These are phyloP conservation scores for Danio jaintianensis DNA, from an alignment of 2,797 vertebrate species.

Conservation along the genomic window DNA sequence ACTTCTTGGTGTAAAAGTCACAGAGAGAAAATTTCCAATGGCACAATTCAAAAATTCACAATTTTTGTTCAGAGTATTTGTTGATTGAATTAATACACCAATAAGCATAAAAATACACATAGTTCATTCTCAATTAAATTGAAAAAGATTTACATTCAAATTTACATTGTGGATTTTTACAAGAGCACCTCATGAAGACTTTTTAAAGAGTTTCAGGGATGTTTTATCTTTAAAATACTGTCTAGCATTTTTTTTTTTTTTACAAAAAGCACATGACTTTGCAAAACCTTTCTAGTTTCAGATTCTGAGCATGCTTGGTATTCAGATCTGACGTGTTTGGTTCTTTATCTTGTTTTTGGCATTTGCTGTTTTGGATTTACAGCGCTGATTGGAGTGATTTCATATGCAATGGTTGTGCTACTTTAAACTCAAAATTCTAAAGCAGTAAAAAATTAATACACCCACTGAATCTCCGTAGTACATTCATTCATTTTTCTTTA, in stretches of 20 bases:
- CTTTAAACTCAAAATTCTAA: neutral
- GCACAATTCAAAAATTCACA: too few relatives aligned
- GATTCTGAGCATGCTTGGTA: slow-evolving; percentile 12
- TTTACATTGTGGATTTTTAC: neutral
- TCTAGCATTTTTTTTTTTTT: neutral
- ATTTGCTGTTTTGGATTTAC: neutral
- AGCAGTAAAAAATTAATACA: neutral
- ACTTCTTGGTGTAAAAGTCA: too few relatives aligned
- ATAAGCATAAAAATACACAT: neutral
- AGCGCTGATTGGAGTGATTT: neutral
- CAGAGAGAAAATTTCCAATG: too few relatives aligned
- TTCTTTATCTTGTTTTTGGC: slow-evolving; percentile 1
- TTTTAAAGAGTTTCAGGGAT: too few relatives aligned
- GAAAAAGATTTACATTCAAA: neutral
- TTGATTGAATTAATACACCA: neutral
- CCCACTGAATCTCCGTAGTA: neutral
- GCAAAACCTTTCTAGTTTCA: neutral
- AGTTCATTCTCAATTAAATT: neutral
- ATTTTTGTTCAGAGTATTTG: too few relatives aligned
- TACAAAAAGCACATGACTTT: neutral
- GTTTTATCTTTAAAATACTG: too few relatives aligned
- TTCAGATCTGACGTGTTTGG: slow-evolving; percentile 7
- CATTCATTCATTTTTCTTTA: neutral
- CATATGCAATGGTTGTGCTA: neutral
- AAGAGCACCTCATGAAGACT: too few relatives aligned